Base-by-base conservation (phyloP, 2,888 invertebrate genomes). In the Dicranocentrus wangi region DNA sequence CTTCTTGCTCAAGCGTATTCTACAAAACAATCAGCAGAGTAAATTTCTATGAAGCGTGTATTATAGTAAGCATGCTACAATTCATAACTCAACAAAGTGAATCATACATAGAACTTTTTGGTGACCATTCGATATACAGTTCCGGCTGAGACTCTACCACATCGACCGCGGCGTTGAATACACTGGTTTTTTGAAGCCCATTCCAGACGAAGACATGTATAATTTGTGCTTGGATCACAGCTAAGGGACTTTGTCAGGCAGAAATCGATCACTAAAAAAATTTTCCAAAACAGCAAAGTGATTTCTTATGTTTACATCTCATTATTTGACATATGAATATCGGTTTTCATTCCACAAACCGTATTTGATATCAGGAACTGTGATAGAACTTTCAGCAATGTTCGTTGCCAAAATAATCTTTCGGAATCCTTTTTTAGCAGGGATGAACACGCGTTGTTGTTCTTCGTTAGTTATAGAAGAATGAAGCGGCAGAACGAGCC, bases 171-270 rank as follows among this genome's bases (percentile, higher is more conserved):
- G 72, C 98, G 92, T 89, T 98, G 98, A 28, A 92, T 93, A 87
- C 96, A 97, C 89, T 94, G 97, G 0, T 94, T 93, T 87, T 94
- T 94, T 0, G 97, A 94, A 0, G 97, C 95, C 98, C 98, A 98
- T 78, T 91, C 90, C 84, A 97, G 88, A 87, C 93, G 92, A 58
- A 98, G 91, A 60, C 93, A 92, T 21, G 93, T 92, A 88, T 93
- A 95, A 90, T 95, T 95, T 0, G 96, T 94, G 0, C 90, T 89
- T 0, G 91, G 90, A 88, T 98, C 95, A 63, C 93, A 92, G 3
- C 93, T 90, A 86, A 96, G 89, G 42, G 92, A 91, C 90, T 97
- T 98, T 81, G 95, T 95, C 81, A 98, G 90, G 89, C 98, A 98
- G 89, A 95, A 98, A 89, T 99, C 98, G 87, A 98, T 94, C 63